Evolutionary conservation across 35 echinoderm and acorn worm genomes (phyloP), one percentile per base, ranked within the genome.

Genomic region (Holothuria glaberrima): DNA sequence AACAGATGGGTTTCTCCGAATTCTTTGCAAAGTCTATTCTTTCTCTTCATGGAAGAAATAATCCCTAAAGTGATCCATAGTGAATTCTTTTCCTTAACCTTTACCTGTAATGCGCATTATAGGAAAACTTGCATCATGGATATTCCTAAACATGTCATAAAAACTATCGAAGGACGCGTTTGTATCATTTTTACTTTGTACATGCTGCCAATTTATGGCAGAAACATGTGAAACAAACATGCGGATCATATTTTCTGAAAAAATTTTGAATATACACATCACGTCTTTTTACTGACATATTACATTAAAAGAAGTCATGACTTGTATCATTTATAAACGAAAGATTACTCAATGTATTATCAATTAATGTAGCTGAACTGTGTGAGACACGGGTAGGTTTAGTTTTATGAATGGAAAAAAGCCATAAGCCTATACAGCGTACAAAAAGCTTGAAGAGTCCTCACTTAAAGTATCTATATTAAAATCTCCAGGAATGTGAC

Each of bases 121-220:
- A 25, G 66, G 25, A 69, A 69, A 69, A 69, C 66, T 26, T 69
- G n/a, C 62, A 65, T 25, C 24, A 25, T n/a, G 66, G 5, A 69
- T 69, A 69, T 69, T 17, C 25, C 66, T 69, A 17, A 69, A 69
- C 24, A 29, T 69, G 25, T 69, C 66, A 69, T 69, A 24, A 69
- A 69, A 69, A 69, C 13, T 69, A 27, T 69, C 10, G 17, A 69
- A 24, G 6, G 66, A 0, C 25, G 21, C 9, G 16, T 68, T 68
- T 68, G 9, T 69, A 69, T 69, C 66, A 69, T 69, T 69, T 22
- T 65, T 4, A 64, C 60, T 65, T 0, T 26, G 25, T 25, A 30
- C 64, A 68, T 19, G 30, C 13, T 68, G 64, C 64, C 64, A 68
- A 68, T 68, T 68, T 68, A 24, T 19, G 12, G 64, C 22, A n/a